Evolutionary conservation across 2,888 invertebrate species (phyloP), one percentile per base, ranked within the genome.

Genomic region (Gasteruption jaculator): DNA sequence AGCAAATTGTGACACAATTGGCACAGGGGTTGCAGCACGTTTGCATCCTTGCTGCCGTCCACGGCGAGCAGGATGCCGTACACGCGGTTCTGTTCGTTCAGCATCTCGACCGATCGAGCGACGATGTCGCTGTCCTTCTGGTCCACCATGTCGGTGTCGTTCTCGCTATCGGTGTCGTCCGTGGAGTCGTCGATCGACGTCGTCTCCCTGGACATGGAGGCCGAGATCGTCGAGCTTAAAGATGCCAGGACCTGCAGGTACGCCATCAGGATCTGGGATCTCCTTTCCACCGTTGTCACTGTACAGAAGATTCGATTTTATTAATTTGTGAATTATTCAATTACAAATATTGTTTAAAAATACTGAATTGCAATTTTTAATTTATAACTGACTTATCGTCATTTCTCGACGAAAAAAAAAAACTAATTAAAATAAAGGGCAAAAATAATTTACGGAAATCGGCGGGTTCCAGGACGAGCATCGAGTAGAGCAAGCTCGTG

Each of bases 1-100:
- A 93, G 73, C 35, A 93, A 73, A 71, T 88, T 85, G 71, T 93
- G 90, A 61, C 91, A 91, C 38, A 93, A 78, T 63, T 82, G 79
- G 48, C 86, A 86, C 45, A 90, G 73, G 8, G 80, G 77, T 54
- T 83, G 80, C 31, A 89, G 71, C 15, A 83, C 76, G 5, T 76
- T 73, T 0, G 73, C 60, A 38, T 78, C 74, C 19, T 71, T 67
- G 74, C 71, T 68, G 65, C 67, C 66, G 32, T 75, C 74, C 15
- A 80, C 72, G 38, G 74, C 73, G 18, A 65, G 52, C 2, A 81
- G 57, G 46, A 81, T 73, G 45, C 74, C 72, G 37, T 75, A 80
- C 53, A 73, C 81, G 55, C 73, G 81, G 57, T 71, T 74, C 54
- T 65, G 77, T 34, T 84, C 82, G 56, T 88, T 87, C 34, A 89